Base-by-base conservation (phyloP, 2,888 invertebrate species). In the Clistopyga incitator region DNA sequence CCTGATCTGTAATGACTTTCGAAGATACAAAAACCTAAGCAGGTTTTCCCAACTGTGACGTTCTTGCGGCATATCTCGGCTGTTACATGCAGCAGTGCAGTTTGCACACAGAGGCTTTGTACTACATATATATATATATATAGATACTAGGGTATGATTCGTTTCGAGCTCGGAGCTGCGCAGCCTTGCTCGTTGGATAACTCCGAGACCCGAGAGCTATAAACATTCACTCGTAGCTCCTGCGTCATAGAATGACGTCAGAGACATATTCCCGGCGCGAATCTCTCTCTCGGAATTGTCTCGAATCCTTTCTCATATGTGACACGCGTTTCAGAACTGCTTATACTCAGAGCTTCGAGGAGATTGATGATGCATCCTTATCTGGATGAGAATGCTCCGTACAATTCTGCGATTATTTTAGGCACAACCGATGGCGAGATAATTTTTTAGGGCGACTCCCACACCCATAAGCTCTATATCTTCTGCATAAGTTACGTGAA, bases 211-310 rank as follows among this genome's bases (percentile, higher is more conserved):
- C 47, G 15, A 20, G 47, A 70, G 67, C 68, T 67, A 78, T 75
- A 76, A 79, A 80, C 56, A 68, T 72, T 76, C 74, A 52, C 75
- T 68, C 75, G 65, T 50, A 67, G 71, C 70, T 75, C 77, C 84
- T 85, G 86, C 87, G 88, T 88, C 88, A 88, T 84, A 81, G 84
- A 79, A 87, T 88, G 88, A 88, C 88, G 88, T 88, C 88, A 88
- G 78, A 70, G 78, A 80, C 59, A 59, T 59, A 79, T 84, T 85
- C 85, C 82, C 82, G 84, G 84, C 84, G 82, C 80, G 75, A 78
- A 84, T 85, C 84, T 85, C 81, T 61, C 71, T 70, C 71, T 47
- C 78, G 71, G 67, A 82, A 86, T 52, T 68, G 79, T 84, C 81
- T 80, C 34, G 75, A 52, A 54, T 65, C 64, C 29, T 45, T 64